A percentile compares a stretch with the other conserved stretches of the same genome.
These are phyloP conservation scores for Actinernus sp. DNA, from an alignment of 92 coral and sea anemone genomes.

Conservation along the genomic window DNA sequence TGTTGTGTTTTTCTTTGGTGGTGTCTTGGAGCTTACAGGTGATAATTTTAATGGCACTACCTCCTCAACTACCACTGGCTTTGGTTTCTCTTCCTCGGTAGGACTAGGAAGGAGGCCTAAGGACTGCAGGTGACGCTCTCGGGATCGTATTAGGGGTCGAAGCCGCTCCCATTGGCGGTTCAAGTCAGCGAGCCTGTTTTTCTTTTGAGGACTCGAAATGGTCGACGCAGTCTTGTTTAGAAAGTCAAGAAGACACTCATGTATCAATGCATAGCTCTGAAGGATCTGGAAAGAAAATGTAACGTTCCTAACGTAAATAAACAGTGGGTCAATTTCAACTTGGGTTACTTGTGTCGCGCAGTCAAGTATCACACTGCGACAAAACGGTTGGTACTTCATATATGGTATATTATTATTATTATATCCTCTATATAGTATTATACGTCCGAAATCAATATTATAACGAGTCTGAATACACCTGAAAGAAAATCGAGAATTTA, in stretches of 20 bases:
- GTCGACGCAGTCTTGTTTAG: slow-evolving; percentile 66
- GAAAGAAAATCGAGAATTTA: no score
- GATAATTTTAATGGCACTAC: slow-evolving; percentile 40
- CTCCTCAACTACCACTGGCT: slow-evolving; percentile 21
- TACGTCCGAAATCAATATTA: no score
- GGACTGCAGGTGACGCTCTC: slow-evolving; percentile 76
- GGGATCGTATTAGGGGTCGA: slow-evolving; percentile 62
- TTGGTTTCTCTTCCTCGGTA: slow-evolving; percentile 6
- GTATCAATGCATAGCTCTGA: slow-evolving; percentile 66
- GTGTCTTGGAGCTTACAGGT: slow-evolving; percentile 20
- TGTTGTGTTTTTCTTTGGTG: slow-evolving; percentile 44
- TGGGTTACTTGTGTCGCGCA: no score
- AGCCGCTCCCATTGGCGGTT: slow-evolving; percentile 80
- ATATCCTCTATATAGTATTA: no score
- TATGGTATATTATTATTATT: no score
- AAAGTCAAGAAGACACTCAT: slow-evolving; percentile 75
- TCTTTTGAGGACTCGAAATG: slow-evolving; percentile 74
- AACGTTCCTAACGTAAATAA: no score
- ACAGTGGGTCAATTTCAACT: no score
- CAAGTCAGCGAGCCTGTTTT: slow-evolving; percentile 67
- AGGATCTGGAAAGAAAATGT: slow-evolving; percentile 57
- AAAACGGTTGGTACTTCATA: no score
- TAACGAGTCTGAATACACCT: no score
- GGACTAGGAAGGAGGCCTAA: slow-evolving; percentile 51
- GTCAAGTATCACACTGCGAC: no score